phyloP scores from a whole-genome alignment of 2,113 vertebrate genomes.

The Narcine bancroftii region DNA sequence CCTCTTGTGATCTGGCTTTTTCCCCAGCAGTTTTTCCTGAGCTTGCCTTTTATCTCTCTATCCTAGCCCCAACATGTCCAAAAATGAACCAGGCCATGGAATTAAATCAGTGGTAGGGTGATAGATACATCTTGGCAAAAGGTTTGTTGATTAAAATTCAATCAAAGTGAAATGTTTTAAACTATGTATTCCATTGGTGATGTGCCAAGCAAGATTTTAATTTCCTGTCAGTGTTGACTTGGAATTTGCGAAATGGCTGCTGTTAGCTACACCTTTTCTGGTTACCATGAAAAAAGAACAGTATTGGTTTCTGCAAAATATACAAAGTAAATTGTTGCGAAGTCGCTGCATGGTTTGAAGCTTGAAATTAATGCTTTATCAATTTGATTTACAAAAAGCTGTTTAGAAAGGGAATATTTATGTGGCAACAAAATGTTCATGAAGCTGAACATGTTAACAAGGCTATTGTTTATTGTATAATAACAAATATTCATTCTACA shows the following conservation, averaged over 20 bases:
- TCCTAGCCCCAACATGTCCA: background rate
- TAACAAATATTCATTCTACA: background rate
- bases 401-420: background rate
- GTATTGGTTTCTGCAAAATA: background rate
- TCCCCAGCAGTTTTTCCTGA: background rate
- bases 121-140: background rate
- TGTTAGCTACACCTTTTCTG: background rate
- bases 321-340: background rate
- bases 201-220: background rate
- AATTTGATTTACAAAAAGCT: background rate
- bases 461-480: background rate
- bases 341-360: slow-evolving; percentile 6
- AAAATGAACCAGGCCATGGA: background rate
- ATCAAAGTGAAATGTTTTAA: background rate
- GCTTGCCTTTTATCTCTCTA: background rate
- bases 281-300: background rate
- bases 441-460: background rate
- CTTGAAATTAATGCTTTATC: background rate
- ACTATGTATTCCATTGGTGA: background rate
- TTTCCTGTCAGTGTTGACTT: background rate
- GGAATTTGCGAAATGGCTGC: background rate
- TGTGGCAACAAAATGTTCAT: background rate
- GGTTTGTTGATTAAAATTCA: background rate
- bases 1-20: background rate
- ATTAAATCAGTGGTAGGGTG: background rate